Conservation (phyloP, 2,888 invertebrate species). For the Ptilodon capucinus region DNA sequence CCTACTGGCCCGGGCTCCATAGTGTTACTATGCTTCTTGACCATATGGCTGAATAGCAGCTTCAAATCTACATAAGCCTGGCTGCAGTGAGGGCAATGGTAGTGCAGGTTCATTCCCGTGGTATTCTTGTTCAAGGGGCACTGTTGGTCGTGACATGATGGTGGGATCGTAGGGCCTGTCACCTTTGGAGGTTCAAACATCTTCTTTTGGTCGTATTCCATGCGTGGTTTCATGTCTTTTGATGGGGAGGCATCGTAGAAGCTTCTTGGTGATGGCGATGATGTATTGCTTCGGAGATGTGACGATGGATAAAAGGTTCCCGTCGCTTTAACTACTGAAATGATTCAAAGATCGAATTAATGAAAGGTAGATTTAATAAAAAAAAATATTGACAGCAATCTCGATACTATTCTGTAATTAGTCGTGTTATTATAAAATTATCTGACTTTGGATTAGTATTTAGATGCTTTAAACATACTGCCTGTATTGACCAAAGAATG, state of each 20-base stretch:
- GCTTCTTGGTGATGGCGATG: constrained; percentile 78
- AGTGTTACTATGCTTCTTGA: constrained; percentile 72
- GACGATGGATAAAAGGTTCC: constrained; percentile 96
- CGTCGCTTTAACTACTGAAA: constrained; percentile 95
- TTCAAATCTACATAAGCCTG: constrained; percentile 76
- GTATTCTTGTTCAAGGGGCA: constrained; percentile 74
- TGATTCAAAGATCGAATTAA: constrained; percentile 38
- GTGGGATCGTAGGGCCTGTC: constrained; percentile 75
- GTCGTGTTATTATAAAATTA: too few species aligned
- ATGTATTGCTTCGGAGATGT: constrained; percentile 80
- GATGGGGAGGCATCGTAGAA: constrained; percentile 80
- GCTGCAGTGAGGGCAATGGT: constrained; percentile 75
- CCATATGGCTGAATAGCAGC: constrained; percentile 73
- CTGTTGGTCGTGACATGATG: constrained; percentile 83
- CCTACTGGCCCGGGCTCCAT: constrained; percentile 71
- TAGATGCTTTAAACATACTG: too few species aligned
- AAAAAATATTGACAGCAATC: too few species aligned
- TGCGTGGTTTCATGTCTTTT: constrained; percentile 71
- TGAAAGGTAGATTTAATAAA: neutral
- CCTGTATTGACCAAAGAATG: constrained; percentile 33
- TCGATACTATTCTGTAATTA: too few species aligned
- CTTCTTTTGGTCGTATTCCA: constrained; percentile 69
- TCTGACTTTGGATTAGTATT: too few species aligned
- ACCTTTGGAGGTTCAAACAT: constrained; percentile 58
- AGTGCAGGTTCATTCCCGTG: constrained; percentile 74